Conservation (phyloP, 2,797 vertebrate species). For the Morus bassanus region DNA sequence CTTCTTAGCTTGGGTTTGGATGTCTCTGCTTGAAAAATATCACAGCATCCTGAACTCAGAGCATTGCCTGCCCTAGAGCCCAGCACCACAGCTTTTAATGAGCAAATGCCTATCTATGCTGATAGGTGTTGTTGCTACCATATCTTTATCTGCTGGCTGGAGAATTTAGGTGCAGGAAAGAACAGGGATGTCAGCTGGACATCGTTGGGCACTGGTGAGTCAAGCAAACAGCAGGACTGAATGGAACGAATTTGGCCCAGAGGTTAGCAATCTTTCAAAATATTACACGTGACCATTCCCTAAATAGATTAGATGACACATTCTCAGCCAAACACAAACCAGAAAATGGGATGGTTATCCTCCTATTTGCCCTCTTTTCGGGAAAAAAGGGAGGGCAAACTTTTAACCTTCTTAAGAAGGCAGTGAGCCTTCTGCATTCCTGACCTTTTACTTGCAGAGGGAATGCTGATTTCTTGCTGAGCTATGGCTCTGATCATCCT, state of each 20-base stretch:
- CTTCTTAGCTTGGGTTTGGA: neutral
- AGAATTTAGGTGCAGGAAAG: neutral
- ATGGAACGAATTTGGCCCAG: neutral
- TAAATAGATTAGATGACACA: neutral
- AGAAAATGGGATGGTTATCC: neutral
- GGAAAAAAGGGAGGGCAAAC: neutral
- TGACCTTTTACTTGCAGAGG: slow-evolving; percentile 58
- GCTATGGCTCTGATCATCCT: slow-evolving; percentile 40
- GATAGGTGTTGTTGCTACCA: neutral
- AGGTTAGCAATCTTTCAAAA: neutral
- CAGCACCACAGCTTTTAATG: neutral
- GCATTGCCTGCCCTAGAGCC: neutral
- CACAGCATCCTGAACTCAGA: neutral
- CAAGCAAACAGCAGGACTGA: neutral
- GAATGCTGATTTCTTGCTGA: slow-evolving; percentile 56
- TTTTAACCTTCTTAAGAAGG: slow-evolving; percentile 43
- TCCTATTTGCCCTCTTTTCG: neutral
- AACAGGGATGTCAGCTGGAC: neutral
- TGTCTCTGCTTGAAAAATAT: neutral
- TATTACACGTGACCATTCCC: neutral
- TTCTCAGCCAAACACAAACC: neutral
- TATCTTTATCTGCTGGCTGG: neutral
- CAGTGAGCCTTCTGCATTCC: slow-evolving; percentile 48
- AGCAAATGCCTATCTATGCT: neutral
- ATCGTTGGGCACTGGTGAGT: neutral